Evolutionary conservation across 1,140 invertebrate species (phyloP).

Genomic region (Chrysomallon squamiferum): DNA sequence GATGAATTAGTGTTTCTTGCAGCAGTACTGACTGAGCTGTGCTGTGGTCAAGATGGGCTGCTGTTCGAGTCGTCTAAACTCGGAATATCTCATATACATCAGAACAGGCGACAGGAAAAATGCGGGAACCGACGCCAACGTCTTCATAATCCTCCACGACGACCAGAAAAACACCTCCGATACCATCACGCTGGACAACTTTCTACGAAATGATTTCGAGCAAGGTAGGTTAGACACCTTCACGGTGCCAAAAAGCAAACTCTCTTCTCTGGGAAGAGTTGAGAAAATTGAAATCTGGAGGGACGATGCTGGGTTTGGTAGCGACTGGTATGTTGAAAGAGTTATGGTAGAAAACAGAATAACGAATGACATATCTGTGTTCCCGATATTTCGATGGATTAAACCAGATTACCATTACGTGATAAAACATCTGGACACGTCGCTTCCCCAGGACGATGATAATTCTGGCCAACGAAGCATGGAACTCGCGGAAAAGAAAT

Average conservation of each 20-base stretch:
- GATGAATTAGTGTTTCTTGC: too few relatives aligned
- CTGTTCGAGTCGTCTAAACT: constrained; percentile 1
- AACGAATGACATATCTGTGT: constrained; percentile 55
- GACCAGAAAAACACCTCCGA: constrained; percentile 46
- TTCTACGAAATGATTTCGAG: constrained; percentile 62
- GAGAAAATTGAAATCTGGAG: constrained; percentile 61
- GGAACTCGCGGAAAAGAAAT: constrained; percentile 60
- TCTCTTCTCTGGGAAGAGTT: constrained; percentile 39
- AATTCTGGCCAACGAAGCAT: constrained; percentile 53
- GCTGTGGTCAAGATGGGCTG: constrained; percentile 11
- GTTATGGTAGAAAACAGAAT: constrained; percentile 57
- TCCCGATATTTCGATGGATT: constrained; percentile 66
- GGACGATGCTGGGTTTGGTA: constrained; percentile 57
- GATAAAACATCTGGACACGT: constrained; percentile 62
- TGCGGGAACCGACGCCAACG: constrained; percentile 63
- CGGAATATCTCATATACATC: constrained; percentile 54
- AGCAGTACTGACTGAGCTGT: too few relatives aligned
- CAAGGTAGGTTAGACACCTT: constrained; percentile 58
- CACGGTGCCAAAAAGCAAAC: constrained; percentile 34
- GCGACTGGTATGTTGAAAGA: constrained; percentile 64
- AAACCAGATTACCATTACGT: constrained; percentile 58
- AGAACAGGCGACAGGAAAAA: constrained; percentile 62
- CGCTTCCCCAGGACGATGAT: constrained; percentile 63
- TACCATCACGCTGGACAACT: constrained; percentile 53
- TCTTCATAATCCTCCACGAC: constrained; percentile 57